Conservation (phyloP, 2,113 vertebrate species). For the Numenius arquata region DNA sequence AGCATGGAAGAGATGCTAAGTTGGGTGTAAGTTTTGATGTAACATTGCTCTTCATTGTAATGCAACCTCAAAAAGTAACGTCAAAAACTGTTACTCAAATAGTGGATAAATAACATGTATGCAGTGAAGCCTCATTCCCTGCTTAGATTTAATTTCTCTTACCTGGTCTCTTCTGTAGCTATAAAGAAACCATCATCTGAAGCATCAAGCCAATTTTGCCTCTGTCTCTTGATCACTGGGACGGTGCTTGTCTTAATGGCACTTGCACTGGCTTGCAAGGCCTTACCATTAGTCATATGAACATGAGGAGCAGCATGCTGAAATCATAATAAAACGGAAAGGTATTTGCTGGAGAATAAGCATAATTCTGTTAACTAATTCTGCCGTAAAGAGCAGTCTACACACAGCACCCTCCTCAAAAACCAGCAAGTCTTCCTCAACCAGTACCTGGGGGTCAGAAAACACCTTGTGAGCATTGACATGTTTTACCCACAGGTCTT, state of each 20-base stretch:
- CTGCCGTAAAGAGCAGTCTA: background rate
- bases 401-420: background rate
- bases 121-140: slow-evolving; percentile 38
- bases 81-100: background rate
- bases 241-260: slow-evolving; percentile 73
- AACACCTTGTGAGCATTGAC: background rate
- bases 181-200: slow-evolving; percentile 91
- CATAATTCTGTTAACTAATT: background rate
- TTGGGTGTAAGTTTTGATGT: background rate
- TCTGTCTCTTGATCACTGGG: slow-evolving; percentile 85
- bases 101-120: background rate
- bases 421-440: background rate
- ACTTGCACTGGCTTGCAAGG: slow-evolving; percentile 66
- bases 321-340: slow-evolving; percentile 45
- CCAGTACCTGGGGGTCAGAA: background rate
- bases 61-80: background rate
- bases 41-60: background rate
- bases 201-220: slow-evolving; percentile 89
- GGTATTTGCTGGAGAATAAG: background rate
- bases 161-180: slow-evolving; percentile 92
- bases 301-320: slow-evolving; percentile 60
- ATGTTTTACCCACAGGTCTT: background rate
- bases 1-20: background rate
- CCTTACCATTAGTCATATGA: slow-evolving; percentile 82
- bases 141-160: slow-evolving; percentile 32